These are phyloP conservation scores for Mesocentrotus franciscanus DNA, from an alignment of 53 echinoderm and acorn worm genomes.

Conservation along the genomic window DNA sequence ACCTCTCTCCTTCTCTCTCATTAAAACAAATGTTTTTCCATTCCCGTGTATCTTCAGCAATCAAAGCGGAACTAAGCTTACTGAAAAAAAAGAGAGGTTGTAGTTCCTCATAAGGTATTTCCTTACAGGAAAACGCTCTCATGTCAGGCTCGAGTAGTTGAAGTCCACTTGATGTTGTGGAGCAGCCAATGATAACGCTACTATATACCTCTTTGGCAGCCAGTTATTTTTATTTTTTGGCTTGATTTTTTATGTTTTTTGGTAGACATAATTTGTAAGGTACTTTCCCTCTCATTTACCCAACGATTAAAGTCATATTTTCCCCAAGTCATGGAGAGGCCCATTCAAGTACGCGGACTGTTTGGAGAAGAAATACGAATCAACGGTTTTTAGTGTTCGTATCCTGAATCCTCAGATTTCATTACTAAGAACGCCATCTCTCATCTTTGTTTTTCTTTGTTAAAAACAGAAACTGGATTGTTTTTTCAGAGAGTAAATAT, in stretches of 20 bases:
- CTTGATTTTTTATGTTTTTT: neutral
- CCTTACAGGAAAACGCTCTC: slow-evolving; percentile 53
- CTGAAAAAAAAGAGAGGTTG: slow-evolving; percentile 7
- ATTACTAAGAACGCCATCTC: neutral
- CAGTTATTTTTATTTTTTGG: neutral
- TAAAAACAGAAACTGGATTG: slow-evolving; percentile 15
- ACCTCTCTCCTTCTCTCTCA: neutral
- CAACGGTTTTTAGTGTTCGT: slow-evolving; percentile 10
- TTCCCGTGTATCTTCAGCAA: neutral
- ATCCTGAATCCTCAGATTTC: slow-evolving; percentile 48
- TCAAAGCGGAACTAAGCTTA: slow-evolving; percentile 48
- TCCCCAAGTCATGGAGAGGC: neutral
- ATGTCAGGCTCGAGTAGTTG: neutral
- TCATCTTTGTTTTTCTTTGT: neutral
- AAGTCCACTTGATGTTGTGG: slow-evolving; percentile 7
- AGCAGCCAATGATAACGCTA: slow-evolving; percentile 36
- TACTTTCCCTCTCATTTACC: slow-evolving; percentile 42
- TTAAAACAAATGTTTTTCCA: neutral
- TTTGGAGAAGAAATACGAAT: slow-evolving; percentile 43
- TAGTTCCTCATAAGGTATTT: slow-evolving; percentile 60
- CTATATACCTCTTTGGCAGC: slow-evolving; percentile 20
- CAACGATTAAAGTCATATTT: neutral
- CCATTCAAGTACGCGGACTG: slow-evolving; percentile 1
- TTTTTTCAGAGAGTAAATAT: slow-evolving; percentile 3
- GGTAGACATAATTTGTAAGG: neutral